Base-by-base conservation (phyloP, 2,888 invertebrate species). In the Lutraria lutraria region DNA sequence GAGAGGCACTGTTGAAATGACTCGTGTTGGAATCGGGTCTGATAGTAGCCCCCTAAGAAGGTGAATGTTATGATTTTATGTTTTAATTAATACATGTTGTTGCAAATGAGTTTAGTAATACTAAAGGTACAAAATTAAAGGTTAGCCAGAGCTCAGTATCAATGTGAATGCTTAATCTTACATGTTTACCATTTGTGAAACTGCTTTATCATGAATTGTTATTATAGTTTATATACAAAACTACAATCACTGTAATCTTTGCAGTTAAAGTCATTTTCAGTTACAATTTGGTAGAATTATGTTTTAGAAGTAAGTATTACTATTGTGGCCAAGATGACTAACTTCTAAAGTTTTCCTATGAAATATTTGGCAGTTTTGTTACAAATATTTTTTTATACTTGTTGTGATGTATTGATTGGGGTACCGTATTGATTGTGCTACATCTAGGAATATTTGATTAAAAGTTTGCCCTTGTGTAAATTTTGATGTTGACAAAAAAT, bases 11-110 rank as follows among this genome's bases (percentile, higher is more conserved):
- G 53, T n/a, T 21, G 86, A 90, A 43, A 86, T 92, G 83, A 82
- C 92, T 34, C 72, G 83, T 21, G 92, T 92, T 8, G 68, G 63
- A 21, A 92, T 86, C 25, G 90, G 91, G 3, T 83, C 86, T 15
- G 90, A 88, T 25, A 90, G 86, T 54, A 91, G 92, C 56, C 91
- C 91, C 15, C 82, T 92, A 13, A 85, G 92, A 81, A 88, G 87
- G 91, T 88, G 82, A 63, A 29, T 29, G 19, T 12, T 31, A 79
- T 19, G 13, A 56, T 56, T 15, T 15, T 56, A 12, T 56, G 19
- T 56, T 56, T 56, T 19, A 56, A 56, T 56, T 56, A 2, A 56
- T 56, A 3, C 2, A 56, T 56, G 56, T 56, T 16, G 56, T 19
- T 56, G 56, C 56, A 56, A 56, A 56, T 56, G 12, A 13, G 13